Base-by-base conservation (phyloP, 2,113 vertebrate species). In the Syngnathus typhle region DNA sequence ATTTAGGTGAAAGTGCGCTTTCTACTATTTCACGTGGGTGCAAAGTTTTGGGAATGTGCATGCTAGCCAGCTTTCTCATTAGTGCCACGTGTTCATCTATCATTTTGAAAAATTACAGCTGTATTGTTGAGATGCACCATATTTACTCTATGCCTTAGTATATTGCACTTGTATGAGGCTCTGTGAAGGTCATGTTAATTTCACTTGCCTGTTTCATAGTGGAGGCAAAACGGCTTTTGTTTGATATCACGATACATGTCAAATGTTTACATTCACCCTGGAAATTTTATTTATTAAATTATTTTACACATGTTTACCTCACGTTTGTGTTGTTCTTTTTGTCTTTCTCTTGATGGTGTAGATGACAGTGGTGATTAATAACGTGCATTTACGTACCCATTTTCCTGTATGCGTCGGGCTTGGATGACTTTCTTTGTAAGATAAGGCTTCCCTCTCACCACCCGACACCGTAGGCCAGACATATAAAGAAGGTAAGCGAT, bases 241-340 rank as follows among this genome's bases (percentile, higher is more conserved):
- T 81, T 82, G 75, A 63, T 84, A 75, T 76, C 55, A 71, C 81
- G 65, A 52, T 80, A 43, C 85, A 72, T 84, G 79, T 83, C 64
- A 79, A 71, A 83, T 86, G 83, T 87, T 87, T 89, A 84, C 81
- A 76, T 69, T 51, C 76, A 67, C 36, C 66, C 66, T 73, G 72
- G 64, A 65, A 79, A 68, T 80, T 72, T 87, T 85, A 87, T 87
- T 88, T 85, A 88, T 85, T 84, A 88, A 88, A 89, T 88, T 85
- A 87, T 88, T 84, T 77, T 72, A 77, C 52, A 80, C 55, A 80
- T 41, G 64, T 84, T 81, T 65, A 79, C 73, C 70, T 72, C 65
- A 64, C 43, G 60, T 47, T 60, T 8, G 41, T 71, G 52, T 49
- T 56, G 23, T 9, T 55, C 32, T 69, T 60, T 49, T 9, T 69